Evolutionary conservation across 2,113 vertebrate species (phyloP).

Genomic region (Rousettus leschenaultii): DNA sequence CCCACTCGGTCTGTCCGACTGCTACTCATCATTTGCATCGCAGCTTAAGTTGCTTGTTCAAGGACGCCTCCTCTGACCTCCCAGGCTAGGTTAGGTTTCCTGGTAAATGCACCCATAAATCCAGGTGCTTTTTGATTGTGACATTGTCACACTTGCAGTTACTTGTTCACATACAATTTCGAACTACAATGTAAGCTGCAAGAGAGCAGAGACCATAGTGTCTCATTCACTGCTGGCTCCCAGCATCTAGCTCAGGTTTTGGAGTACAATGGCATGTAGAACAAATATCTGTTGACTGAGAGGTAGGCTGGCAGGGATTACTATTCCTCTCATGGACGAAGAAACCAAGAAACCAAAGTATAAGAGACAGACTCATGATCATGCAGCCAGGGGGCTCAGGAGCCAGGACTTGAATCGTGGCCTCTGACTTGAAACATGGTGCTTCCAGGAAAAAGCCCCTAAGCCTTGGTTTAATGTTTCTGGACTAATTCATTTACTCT

Average conservation of each 20-base stretch:
- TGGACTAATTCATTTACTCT: background rate
- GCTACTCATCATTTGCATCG: background rate
- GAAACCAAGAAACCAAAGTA: background rate
- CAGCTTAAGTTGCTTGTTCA: background rate
- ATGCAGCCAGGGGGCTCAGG: background rate
- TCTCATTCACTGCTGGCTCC: background rate
- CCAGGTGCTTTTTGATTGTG: background rate
- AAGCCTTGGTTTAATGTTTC: background rate
- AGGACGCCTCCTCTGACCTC: background rate
- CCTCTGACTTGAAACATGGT: background rate
- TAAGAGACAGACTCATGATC: background rate
- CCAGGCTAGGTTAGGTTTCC: background rate
- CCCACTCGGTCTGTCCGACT: background rate
- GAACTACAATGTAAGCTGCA: background rate
- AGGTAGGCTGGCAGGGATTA: background rate
- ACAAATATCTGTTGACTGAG: background rate
- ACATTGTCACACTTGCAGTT: no score
- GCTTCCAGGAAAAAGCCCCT: background rate
- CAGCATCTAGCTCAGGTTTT: background rate
- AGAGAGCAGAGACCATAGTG: background rate
- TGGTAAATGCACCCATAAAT: background rate
- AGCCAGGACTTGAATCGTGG: background rate
- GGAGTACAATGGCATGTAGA: background rate
- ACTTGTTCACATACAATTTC: background rate
- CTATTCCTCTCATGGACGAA: background rate